These are phyloP conservation scores for Thera obeliscata DNA, from an alignment of 2,888 invertebrate genomes.

Conservation along the genomic window DNA sequence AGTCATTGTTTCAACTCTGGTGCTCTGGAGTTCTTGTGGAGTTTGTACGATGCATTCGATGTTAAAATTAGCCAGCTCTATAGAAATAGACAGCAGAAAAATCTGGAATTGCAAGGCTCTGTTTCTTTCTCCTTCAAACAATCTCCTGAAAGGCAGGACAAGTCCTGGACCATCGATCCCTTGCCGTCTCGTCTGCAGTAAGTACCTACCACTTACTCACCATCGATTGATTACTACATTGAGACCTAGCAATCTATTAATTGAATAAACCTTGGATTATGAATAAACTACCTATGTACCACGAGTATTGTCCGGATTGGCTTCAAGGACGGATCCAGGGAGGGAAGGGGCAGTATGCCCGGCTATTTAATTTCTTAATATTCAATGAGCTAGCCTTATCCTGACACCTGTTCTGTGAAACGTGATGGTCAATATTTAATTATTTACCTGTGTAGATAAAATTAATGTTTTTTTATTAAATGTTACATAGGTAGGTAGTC, in stretches of 20 bases:
- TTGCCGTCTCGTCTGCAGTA: slow-evolving; percentile 82
- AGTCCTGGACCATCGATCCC: slow-evolving; percentile 85
- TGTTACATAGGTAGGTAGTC: too few relatives aligned
- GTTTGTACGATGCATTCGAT: slow-evolving; percentile 80
- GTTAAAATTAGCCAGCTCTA: slow-evolving; percentile 75
- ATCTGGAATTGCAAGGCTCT: slow-evolving; percentile 57
- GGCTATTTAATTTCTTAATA: too few relatives aligned
- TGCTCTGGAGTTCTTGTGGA: slow-evolving; percentile 83
- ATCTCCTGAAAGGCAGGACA: slow-evolving; percentile 69
- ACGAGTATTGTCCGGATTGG: too few relatives aligned
- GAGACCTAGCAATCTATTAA: not conserved
- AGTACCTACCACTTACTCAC: slow-evolving; percentile 35
- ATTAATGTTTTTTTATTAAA: too few relatives aligned
- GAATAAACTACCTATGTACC: too few relatives aligned
- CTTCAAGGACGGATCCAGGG: too few relatives aligned
- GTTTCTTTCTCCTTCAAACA: slow-evolving; percentile 69
- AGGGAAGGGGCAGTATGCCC: too few relatives aligned
- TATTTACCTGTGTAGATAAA: too few relatives aligned
- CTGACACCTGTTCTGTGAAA: too few relatives aligned
- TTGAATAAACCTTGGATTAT: too few relatives aligned
- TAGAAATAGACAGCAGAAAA: slow-evolving; percentile 66
- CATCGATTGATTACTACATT: not conserved
- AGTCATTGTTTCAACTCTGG: slow-evolving; percentile 81
- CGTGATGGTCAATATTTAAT: too few relatives aligned
- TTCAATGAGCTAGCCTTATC: too few relatives aligned